Percentiles rank a stretch among this genome's conserved stretches.
These are phyloP conservation scores for Tiphia femorata DNA, from an alignment of 2,888 invertebrate genomes.

Conservation along the genomic window DNA sequence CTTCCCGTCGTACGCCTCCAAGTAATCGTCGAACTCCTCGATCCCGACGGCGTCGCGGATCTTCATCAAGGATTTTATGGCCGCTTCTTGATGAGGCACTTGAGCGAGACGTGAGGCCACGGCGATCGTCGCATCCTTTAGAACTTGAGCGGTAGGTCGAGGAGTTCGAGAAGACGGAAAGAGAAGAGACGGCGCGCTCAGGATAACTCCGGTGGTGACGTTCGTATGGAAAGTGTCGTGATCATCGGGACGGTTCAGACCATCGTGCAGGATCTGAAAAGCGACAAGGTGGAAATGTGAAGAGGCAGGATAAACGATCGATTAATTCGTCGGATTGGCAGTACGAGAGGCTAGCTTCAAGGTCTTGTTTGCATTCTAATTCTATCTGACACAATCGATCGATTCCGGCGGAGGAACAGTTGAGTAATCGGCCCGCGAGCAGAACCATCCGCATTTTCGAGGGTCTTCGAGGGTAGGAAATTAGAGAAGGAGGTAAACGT, in stretches of 20 bases:
- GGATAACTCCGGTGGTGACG: constrained; percentile 65
- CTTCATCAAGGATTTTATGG: constrained; percentile 78
- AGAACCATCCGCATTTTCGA: no score
- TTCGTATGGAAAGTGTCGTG: constrained; percentile 65
- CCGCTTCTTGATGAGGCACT: constrained; percentile 74
- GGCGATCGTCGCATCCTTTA: constrained; percentile 60
- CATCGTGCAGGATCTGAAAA: constrained; percentile 54
- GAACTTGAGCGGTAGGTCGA: constrained; percentile 46
- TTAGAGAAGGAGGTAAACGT: no score
- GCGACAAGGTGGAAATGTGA: not conserved
- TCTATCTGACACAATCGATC: not conserved
- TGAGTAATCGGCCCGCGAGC: no score
- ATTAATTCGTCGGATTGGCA: not conserved
- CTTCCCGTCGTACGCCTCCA: constrained; percentile 67
- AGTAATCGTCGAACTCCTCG: constrained; percentile 75
- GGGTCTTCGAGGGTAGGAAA: no score
- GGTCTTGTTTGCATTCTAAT: constrained; percentile 1
- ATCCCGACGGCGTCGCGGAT: constrained; percentile 78
- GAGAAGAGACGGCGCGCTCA: constrained; percentile 65
- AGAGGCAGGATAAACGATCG: not conserved
- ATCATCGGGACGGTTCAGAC: constrained; percentile 49
- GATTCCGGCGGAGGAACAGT: no score
- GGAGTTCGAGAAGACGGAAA: constrained; percentile 58
- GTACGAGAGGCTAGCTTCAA: not conserved
- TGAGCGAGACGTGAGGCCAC: constrained; percentile 69